Percentiles rank a stretch among this genome's conserved stretches.
These are phyloP conservation scores for Drosophila leontia DNA, from an alignment of 1,140 invertebrate species.

Conservation along the genomic window DNA sequence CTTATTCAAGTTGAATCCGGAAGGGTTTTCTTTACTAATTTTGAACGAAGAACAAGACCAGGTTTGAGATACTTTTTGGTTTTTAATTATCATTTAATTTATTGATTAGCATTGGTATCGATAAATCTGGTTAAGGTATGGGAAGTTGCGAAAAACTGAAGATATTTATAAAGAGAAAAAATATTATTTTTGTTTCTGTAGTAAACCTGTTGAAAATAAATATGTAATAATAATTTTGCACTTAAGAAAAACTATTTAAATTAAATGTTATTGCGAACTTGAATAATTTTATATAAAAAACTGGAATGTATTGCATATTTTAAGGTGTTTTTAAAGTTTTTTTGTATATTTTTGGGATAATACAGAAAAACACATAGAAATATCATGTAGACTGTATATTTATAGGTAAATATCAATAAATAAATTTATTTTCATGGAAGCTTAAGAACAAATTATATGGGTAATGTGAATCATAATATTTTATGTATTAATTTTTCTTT, in stretches of 20 bases:
- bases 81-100: background rate
- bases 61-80: background rate
- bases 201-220: no score
- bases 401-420: no score
- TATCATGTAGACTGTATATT: no score
- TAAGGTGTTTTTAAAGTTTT: background rate
- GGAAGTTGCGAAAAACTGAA: no score
- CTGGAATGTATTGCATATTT: background rate
- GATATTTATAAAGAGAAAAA: background rate
- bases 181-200: background rate
- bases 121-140: no score
- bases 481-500: no score
- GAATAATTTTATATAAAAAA: no score
- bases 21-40: background rate
- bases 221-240: no score
- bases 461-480: no score
- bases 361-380: background rate
- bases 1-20: background rate
- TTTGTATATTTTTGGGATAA: constrained; percentile 5
- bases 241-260: background rate
- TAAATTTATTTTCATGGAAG: no score
- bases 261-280: background rate
- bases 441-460: no score
- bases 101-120: background rate
- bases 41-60: background rate